Conservation (phyloP, 1,140 invertebrate genomes). For the Protaetia brevitarsis region DNA sequence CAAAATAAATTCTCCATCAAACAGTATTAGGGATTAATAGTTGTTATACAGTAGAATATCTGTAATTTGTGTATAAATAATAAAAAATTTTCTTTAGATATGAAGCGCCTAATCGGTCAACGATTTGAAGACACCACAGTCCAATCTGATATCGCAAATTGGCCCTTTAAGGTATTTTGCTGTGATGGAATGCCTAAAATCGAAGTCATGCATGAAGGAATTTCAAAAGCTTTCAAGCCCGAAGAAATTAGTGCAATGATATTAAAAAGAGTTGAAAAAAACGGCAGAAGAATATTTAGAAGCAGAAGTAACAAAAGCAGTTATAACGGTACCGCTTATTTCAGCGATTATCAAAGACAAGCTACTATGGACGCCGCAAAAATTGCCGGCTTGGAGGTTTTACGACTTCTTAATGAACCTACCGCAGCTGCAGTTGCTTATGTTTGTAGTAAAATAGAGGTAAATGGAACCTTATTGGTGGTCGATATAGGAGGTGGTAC, state of each 20-base stretch:
- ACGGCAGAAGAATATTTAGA: slow-evolving; percentile 89
- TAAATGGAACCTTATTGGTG: slow-evolving; percentile 62
- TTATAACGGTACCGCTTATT: slow-evolving; percentile 95
- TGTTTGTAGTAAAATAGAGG: slow-evolving; percentile 83
- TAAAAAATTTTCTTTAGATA: slow-evolving; percentile 70
- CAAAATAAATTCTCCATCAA: no score
- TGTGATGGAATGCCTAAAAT: slow-evolving; percentile 60
- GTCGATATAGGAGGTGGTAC: slow-evolving; percentile 94
- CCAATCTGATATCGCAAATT: slow-evolving; percentile 86
- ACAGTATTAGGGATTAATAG: no score
- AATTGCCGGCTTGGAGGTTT: slow-evolving; percentile 79
- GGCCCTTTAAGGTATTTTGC: slow-evolving; percentile 68
- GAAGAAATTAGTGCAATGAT: slow-evolving; percentile 95
- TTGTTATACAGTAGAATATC: no score
- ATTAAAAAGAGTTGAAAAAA: slow-evolving; percentile 94
- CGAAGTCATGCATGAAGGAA: slow-evolving; percentile 61
- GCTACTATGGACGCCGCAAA: slow-evolving; percentile 88
- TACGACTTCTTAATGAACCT: slow-evolving; percentile 96
- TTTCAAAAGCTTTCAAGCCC: slow-evolving; percentile 92
- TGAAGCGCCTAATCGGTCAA: slow-evolving; percentile 93
- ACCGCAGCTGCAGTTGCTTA: slow-evolving; percentile 96
- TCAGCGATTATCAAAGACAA: slow-evolving; percentile 94
- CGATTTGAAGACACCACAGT: slow-evolving; percentile 92
- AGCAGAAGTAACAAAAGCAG: slow-evolving; percentile 83
- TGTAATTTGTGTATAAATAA: no score